Conservation (phyloP, 2,797 vertebrate genomes). For the Lagorchestes hirsutus region DNA sequence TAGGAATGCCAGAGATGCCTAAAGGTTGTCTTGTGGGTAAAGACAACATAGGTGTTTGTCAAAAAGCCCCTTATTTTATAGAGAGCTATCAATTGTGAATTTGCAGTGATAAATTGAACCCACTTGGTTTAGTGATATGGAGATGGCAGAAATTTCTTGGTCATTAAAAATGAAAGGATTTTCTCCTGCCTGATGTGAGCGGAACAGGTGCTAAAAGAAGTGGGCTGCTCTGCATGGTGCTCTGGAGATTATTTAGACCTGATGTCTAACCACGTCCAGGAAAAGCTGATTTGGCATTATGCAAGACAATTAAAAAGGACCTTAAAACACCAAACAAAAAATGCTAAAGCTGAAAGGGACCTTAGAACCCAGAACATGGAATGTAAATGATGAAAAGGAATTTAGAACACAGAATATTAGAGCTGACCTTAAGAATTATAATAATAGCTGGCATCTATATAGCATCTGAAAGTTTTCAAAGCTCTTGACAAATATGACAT, state of each 20-base stretch:
- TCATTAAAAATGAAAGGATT: constrained; percentile 79
- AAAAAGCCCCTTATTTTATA: constrained; percentile 75
- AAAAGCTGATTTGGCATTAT: not conserved
- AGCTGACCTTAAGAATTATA: not conserved
- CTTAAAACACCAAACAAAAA: not conserved
- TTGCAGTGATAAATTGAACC: constrained; percentile 72
- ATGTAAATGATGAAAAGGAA: not conserved
- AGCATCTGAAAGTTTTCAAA: not conserved
- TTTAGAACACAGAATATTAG: not conserved
- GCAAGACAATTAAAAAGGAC: not conserved
- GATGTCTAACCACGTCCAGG: not conserved
- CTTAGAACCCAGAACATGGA: not conserved
- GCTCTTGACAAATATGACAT: not conserved
- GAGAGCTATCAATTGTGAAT: constrained; percentile 66
- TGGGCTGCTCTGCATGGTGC: not conserved
- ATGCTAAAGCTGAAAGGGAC: not conserved
- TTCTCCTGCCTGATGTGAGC: not conserved
- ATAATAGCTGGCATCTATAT: not conserved
- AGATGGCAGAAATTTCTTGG: constrained; percentile 68
- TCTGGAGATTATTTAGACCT: not conserved
- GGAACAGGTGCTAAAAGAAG: not conserved
- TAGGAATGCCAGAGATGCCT: constrained; percentile 39
- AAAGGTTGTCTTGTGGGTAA: constrained; percentile 44
- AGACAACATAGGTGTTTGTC: constrained; percentile 56
- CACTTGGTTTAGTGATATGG: constrained; percentile 77